A percentile compares a stretch with the other conserved stretches of the same genome.
phyloP scores from a whole-genome alignment of 2,888 invertebrate genomes.

The Eudasyphora cyanicolor region DNA sequence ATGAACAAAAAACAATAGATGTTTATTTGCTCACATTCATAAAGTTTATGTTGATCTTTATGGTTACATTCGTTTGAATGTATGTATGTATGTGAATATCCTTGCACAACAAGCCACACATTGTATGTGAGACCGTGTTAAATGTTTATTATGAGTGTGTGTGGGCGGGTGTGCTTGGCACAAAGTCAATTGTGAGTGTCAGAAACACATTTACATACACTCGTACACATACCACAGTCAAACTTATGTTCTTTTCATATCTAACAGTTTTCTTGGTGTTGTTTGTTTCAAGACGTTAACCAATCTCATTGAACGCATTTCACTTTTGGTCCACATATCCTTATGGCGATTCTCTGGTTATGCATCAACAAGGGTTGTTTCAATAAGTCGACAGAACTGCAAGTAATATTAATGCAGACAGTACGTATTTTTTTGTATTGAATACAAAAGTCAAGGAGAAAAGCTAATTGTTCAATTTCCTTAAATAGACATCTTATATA shows the following conservation, averaged over 20 bases:
- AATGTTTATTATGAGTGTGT: slow-evolving; percentile 16
- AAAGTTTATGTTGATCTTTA: slow-evolving; percentile 29
- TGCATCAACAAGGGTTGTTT: too few relatives aligned
- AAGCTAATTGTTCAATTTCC: too few relatives aligned
- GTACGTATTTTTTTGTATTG: too few relatives aligned
- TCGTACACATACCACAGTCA: neutral
- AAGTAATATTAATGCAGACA: too few relatives aligned
- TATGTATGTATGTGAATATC: neutral
- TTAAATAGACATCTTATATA: too few relatives aligned
- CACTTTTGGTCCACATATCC: too few relatives aligned
- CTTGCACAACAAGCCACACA: too few relatives aligned
- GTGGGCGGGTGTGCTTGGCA: slow-evolving; percentile 4
- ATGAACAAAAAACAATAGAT: slow-evolving; percentile 6
- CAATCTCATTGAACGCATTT: too few relatives aligned
- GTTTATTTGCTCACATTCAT: slow-evolving; percentile 24
- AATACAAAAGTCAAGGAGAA: too few relatives aligned
- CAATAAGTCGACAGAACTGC: too few relatives aligned
- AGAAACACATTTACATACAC: neutral
- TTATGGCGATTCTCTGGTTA: too few relatives aligned
- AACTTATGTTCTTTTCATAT: neutral
- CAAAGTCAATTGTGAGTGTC: neutral
- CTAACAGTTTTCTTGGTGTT: neutral
- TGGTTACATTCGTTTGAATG: neutral
- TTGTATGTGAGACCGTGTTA: neutral
- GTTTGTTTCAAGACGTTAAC: neutral